A percentile compares a stretch with the other conserved stretches of the same genome.
These are phyloP conservation scores for Polypedilum pembai DNA, from an alignment of 1,140 invertebrate species.

Conservation along the genomic window DNA sequence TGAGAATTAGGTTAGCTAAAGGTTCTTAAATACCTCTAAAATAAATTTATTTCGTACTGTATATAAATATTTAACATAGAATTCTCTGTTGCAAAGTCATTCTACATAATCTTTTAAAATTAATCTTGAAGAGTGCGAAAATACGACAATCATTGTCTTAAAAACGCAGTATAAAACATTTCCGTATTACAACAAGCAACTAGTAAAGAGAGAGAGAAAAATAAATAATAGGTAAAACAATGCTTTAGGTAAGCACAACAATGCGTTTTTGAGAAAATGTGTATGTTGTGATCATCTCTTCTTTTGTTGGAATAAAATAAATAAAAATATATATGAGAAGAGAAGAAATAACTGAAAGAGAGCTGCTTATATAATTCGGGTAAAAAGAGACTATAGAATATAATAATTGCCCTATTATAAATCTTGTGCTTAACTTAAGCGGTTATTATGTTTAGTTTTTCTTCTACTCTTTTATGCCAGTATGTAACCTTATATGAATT, in stretches of 20 bases:
- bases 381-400: background rate
- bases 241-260: background rate
- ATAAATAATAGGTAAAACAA: background rate
- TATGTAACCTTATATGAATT: too few species aligned
- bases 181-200: background rate
- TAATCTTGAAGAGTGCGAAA: constrained; percentile 5
- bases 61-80: constrained; percentile 15
- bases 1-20: constrained; percentile 17
- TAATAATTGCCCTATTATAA: constrained; percentile 13
- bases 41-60: background rate
- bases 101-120: background rate
- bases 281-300: background rate
- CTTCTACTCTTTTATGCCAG: background rate
- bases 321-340: too few species aligned
- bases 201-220: background rate
- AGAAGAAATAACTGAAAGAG: too few species aligned
- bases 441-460: too few species aligned
- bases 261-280: background rate
- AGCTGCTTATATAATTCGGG: too few species aligned
- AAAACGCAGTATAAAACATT: background rate
- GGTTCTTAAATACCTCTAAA: background rate
- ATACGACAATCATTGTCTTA: constrained; percentile 5
- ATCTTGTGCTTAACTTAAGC: background rate
- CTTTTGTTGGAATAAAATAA: background rate
- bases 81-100: background rate